A percentile compares a stretch with the other conserved stretches of the same genome.
Conservation (phyloP, 2,888 invertebrate species). For the Coremacera marginata region DNA sequence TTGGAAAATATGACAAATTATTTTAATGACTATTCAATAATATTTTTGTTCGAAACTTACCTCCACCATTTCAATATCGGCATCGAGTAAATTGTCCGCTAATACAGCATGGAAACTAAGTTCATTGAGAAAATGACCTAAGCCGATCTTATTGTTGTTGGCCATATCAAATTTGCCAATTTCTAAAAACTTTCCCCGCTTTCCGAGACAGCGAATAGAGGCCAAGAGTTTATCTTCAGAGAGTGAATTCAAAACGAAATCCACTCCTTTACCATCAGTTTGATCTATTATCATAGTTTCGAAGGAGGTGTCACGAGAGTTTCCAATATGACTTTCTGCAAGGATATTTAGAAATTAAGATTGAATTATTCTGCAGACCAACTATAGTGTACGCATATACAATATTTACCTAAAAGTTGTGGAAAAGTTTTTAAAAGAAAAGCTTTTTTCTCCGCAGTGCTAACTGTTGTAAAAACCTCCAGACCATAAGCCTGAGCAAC, state of each 20-base stretch:
- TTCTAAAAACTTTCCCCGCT: slow-evolving; percentile 79
- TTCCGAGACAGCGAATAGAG: slow-evolving; percentile 73
- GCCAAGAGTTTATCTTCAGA: slow-evolving; percentile 88
- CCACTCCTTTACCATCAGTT: slow-evolving; percentile 87
- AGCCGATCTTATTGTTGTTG: slow-evolving; percentile 73
- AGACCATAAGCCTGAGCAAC: slow-evolving; percentile 75
- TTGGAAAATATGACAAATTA: too few species aligned
- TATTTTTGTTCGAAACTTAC: slow-evolving; percentile 44
- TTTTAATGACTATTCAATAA: too few species aligned
- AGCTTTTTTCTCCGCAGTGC: slow-evolving; percentile 73
- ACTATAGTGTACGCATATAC: not conserved
- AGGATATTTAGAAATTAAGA: not conserved
- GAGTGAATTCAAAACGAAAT: slow-evolving; percentile 88
- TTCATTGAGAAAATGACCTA: slow-evolving; percentile 78
- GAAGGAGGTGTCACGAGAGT: slow-evolving; percentile 86
- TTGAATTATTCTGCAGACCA: not conserved
- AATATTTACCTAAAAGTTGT: slow-evolving; percentile 69
- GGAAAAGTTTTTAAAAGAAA: slow-evolving; percentile 72
- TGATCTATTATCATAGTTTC: slow-evolving; percentile 82
- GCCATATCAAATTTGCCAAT: slow-evolving; percentile 86
- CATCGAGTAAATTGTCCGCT: slow-evolving; percentile 76
- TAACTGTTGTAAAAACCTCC: slow-evolving; percentile 77
- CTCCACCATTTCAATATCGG: slow-evolving; percentile 65
- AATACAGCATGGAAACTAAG: slow-evolving; percentile 81
- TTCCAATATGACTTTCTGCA: slow-evolving; percentile 77